A percentile compares a stretch with the other conserved stretches of the same genome.
phyloP scores from a whole-genome alignment of 2,888 invertebrate genomes.

The Galerucella nymphaeae region DNA sequence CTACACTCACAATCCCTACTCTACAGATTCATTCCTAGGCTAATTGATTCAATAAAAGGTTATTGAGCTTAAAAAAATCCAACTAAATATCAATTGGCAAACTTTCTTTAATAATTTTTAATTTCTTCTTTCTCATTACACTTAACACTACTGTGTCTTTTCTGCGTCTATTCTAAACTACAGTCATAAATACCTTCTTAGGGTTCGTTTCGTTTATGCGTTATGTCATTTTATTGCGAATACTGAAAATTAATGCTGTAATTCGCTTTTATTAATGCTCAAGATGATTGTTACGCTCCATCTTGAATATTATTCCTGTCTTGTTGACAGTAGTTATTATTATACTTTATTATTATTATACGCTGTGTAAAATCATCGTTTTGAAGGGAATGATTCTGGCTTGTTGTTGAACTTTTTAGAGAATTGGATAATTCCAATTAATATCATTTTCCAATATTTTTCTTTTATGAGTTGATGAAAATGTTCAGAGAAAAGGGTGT shows the following conservation, averaged over 20 bases:
- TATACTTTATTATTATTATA: slow-evolving; percentile 33
- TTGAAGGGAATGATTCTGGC: slow-evolving; percentile 3
- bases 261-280: slow-evolving; percentile 40
- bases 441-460: neutral
- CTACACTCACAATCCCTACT: no score
- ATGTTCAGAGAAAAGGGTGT: no score
- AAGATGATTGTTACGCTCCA: slow-evolving; percentile 39
- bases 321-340: slow-evolving; percentile 39
- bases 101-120: neutral
- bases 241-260: slow-evolving; percentile 38
- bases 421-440: neutral
- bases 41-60: no score
- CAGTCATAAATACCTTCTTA: slow-evolving; percentile 42
- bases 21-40: no score
- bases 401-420: neutral
- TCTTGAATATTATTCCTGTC: slow-evolving; percentile 42
- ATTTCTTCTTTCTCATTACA: slow-evolving; percentile 11
- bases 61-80: no score
- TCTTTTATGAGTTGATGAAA: no score
- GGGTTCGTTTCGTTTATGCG: slow-evolving; percentile 38
- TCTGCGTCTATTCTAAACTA: slow-evolving; percentile 29
- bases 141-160: slow-evolving; percentile 1
- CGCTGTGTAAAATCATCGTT: slow-evolving; percentile 33
- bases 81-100: neutral
- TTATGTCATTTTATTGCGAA: slow-evolving; percentile 41